Conservation (phyloP, 2,888 invertebrate genomes). For the Sipha maydis region DNA sequence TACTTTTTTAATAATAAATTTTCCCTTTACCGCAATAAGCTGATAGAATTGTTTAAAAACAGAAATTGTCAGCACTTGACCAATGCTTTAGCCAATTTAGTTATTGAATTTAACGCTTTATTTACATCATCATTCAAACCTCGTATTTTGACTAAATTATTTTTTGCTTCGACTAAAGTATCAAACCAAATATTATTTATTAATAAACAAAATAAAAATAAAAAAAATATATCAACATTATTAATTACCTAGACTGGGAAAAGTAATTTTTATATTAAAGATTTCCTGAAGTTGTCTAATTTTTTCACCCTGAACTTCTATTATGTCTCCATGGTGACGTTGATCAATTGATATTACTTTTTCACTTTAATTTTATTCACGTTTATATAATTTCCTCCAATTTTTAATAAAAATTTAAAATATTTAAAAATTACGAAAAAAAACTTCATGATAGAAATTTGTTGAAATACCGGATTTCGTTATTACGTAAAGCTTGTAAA, state of each 20-base stretch:
- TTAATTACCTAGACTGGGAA: conserved; percentile 80
- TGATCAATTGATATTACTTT: conserved; percentile 96
- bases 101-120: conserved; percentile 87
- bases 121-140: conserved; percentile 97
- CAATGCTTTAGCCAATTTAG: conserved; percentile 86
- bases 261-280: conserved; percentile 84
- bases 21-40: conserved; percentile 96
- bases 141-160: conserved; percentile 92
- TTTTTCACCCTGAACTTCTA: conserved; percentile 92
- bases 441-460: not conserved
- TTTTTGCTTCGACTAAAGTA: conserved; percentile 75
- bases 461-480: too few relatives aligned
- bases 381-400: conserved; percentile 74
- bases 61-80: conserved; percentile 89
- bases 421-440: not conserved
- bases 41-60: conserved; percentile 98
- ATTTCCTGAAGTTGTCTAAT: conserved; percentile 93
- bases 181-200: not conserved
- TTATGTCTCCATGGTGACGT: conserved; percentile 91
- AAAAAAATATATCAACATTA: not conserved
- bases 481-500: too few relatives aligned
- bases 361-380: conserved; percentile 92
- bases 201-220: not conserved
- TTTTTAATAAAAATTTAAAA: conserved; percentile 39
- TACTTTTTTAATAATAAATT: conserved; percentile 85